Base-by-base conservation (phyloP, 2,113 vertebrate genomes). In the Polypterus senegalus region DNA sequence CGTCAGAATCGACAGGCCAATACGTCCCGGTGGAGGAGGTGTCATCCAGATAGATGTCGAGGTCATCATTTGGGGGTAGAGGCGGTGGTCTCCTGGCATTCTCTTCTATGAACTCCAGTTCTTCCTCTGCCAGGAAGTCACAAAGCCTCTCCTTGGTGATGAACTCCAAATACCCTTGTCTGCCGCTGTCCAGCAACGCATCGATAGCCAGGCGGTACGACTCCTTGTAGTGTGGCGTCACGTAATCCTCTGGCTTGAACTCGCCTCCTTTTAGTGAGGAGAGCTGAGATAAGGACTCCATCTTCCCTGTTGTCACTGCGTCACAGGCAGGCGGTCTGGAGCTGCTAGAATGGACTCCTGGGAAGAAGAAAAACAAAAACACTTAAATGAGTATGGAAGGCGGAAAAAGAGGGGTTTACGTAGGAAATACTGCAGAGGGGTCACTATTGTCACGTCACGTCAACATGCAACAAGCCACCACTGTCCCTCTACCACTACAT, bases 221-320 rank as follows among this genome's bases (percentile, higher is more conserved):
- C 69, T 99, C 96, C 71, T 90, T 97, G 64, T 99, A 98, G 73
- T 97, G 93, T 10, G 95, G 92, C 62, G 91, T 89, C 58, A 98
- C 83, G 59, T 80, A 92, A 67, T 88, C 89, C 54, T 96, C 93
- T 10, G 83, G 66, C 76, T 79, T 88, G 47, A 78, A 82, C 45
- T 96, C 92, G 27, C 27, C 27, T 52, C 90, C 93, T 49, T 86
- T 89, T 65, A 95, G 62, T 3, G 93, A 97, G 0, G 96, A 98
- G 6, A 94, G 74, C 64, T 81, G 65, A 47, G 95, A 99, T 3
- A 90, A 83, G 7, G 88, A 83, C 61, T 92, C 92, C 92, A 97
- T 94, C 64, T 55, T 76, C 63, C 57, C 47, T 27, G 63, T 48
- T 59, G 54, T 74, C 74, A 27, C 27, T 27, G 27, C 27, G 27